These are phyloP conservation scores for Danio choprae DNA, from an alignment of 2,797 vertebrate genomes.

Conservation along the genomic window DNA sequence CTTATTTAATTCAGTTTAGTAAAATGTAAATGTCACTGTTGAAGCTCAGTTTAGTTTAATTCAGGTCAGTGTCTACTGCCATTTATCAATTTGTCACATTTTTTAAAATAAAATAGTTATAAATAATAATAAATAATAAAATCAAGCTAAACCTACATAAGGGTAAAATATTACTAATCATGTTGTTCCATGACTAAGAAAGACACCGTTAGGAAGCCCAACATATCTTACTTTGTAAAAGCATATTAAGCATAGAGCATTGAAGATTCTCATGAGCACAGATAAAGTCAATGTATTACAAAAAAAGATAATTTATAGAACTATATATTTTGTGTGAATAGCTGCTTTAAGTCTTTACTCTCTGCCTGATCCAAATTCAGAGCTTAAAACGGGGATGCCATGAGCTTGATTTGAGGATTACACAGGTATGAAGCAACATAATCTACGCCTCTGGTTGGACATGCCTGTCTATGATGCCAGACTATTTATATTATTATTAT, in stretches of 20 bases:
- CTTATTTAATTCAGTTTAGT: too few relatives aligned
- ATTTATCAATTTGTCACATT: too few relatives aligned
- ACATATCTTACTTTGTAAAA: not conserved
- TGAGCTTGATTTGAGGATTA: conserved; percentile 67
- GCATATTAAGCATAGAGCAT: not conserved
- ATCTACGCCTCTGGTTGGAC: conserved; percentile 50
- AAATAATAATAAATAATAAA: too few relatives aligned
- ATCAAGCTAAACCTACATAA: too few relatives aligned
- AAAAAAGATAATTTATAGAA: not conserved
- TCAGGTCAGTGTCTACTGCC: too few relatives aligned
- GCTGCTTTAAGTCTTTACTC: conserved; percentile 15
- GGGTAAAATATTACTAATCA: not conserved
- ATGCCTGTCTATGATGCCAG: conserved; percentile 31
- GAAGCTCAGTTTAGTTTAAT: too few relatives aligned
- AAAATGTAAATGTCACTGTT: too few relatives aligned
- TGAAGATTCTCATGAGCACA: not conserved
- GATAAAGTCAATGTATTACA: not conserved
- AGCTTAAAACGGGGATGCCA: conserved; percentile 52
- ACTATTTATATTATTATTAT: conserved; percentile 53
- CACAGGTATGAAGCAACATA: conserved; percentile 60
- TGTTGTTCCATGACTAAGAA: not conserved
- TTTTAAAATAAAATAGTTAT: too few relatives aligned
- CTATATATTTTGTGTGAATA: not conserved
- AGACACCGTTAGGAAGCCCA: not conserved
- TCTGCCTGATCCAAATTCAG: conserved; percentile 42